Evolutionary conservation across 2,113 vertebrate species (phyloP).

Genomic region (Grus americana): DNA sequence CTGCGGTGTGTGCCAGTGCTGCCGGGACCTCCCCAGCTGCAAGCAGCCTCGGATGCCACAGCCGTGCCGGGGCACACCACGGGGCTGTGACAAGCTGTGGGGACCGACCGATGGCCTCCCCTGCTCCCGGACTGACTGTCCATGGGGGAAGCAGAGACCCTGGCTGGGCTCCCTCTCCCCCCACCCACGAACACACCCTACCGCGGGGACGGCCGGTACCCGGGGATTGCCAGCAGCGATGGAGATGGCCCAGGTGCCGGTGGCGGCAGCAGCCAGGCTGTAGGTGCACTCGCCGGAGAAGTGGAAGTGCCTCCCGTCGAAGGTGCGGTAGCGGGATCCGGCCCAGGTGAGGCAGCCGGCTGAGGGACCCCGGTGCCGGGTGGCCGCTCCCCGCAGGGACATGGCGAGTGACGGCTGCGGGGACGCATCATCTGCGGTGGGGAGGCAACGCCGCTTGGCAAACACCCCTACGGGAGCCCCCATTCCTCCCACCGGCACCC

Average conservation of each 20-base stretch:
- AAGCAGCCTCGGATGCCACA: fast-evolving
- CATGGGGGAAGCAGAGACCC: neutral
- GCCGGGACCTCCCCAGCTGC: fast-evolving
- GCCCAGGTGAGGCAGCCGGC: slow-evolving; percentile 87
- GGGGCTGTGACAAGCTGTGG: neutral
- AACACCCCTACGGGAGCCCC: fast-evolving
- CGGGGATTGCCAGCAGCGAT: slow-evolving; percentile 60
- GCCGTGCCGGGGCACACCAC: neutral
- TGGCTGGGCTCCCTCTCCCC: neutral
- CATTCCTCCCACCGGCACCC: fast-evolving
- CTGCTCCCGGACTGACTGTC: neutral
- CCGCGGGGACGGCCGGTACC: slow-evolving; percentile 45
- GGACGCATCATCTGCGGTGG: slow-evolving; percentile 56
- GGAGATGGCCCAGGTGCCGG: slow-evolving; percentile 84
- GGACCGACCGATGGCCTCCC: neutral
- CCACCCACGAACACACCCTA: fast-evolving
- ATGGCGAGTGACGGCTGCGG: neutral
- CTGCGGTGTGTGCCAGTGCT: neutral
- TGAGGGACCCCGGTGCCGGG: slow-evolving; percentile 46
- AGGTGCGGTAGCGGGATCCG: slow-evolving; percentile 83
- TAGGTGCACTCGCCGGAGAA: slow-evolving; percentile 85
- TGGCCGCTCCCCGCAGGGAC: neutral
- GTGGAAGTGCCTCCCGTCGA: slow-evolving; percentile 86
- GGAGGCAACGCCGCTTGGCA: fast-evolving
- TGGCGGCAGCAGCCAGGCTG: slow-evolving; percentile 77